Evolutionary conservation across 1,140 invertebrate genomes (phyloP), one percentile per base, ranked within the genome.

Genomic region (Tetraneura akinire): DNA sequence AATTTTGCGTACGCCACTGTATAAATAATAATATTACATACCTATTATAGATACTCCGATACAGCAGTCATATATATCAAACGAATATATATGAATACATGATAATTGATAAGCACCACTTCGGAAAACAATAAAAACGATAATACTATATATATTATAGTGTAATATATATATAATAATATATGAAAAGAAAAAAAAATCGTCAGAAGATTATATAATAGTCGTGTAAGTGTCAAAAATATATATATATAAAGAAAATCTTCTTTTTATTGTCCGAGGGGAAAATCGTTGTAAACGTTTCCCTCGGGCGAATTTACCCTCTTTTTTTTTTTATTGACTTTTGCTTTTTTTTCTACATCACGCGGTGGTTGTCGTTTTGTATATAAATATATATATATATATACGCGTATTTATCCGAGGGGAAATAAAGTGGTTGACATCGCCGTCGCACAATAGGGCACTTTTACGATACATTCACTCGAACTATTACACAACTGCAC

Each of bases 371-470:
- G 74, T 47, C 74, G 74, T 37, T 78, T 23, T 23, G 21, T 57
- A 55, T 55, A 10, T 8, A n/a, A n/a, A n/a, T 9, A 64, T 49
- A 53, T 53, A 53, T n/a, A 53, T 11, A 57, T 57, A 57, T 23
- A 11, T 26, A 57, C 8, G 26, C 21, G 55, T 26, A 16, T 49
- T 13, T 49, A 47, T 47, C 47, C 6, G 68, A 78, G 74, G 74
- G 74, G 74, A 57, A 78, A 78, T 78, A 62, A 78, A 78, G 55
- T 60, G 74, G 74, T 78, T 78, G 74, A 78, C 74, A 78, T 78
- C 42, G 37, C 6, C 37, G 13, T 16, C 3, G 11, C 74, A 76
- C 73, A 76, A 76, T 76, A 21, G 55, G 73, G 73, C 23, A 70
- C 45, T 70, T 70, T 70, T 70, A 70, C 45, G 3, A 37, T 37